These are phyloP conservation scores for Caracal caracal DNA, from an alignment of 2,113 vertebrate species.

Conservation along the genomic window DNA sequence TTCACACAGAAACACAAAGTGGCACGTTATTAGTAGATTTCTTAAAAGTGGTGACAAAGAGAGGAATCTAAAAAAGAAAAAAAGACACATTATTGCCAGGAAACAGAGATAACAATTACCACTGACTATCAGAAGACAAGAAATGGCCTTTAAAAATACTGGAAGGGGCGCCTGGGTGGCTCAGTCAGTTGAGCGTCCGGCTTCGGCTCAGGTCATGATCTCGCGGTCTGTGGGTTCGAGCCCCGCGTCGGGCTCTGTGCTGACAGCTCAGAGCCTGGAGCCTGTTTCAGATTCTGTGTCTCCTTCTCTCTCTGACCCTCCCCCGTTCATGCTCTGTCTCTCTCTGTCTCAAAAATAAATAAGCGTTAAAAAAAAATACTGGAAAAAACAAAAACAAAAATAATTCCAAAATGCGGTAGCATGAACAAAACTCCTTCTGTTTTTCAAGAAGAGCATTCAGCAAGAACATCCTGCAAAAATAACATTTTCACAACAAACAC, in stretches of 20 bases:
- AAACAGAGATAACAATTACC: neutral
- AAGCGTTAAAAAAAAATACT: neutral
- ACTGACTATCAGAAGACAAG: neutral
- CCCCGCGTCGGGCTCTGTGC: too few species aligned
- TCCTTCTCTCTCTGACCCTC: too few species aligned
- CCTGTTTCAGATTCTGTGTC: too few species aligned
- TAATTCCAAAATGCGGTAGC: neutral
- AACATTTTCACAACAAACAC: neutral
- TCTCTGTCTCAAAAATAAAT: too few species aligned
- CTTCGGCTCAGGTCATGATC: too few species aligned
- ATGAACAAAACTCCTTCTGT: neutral
- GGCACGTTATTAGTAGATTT: neutral
- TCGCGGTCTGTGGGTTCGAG: too few species aligned
- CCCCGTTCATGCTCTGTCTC: too few species aligned
- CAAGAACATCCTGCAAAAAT: neutral
- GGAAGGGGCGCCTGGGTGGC: neutral
- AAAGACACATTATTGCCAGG: neutral
- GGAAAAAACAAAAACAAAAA: neutral
- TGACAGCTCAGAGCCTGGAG: too few species aligned
- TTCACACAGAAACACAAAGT: neutral
- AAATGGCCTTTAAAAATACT: neutral
- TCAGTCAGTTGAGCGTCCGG: accelerated
- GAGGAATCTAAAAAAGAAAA: neutral
- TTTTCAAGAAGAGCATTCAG: neutral
- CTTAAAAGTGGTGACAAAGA: neutral